A percentile compares a stretch with the other conserved stretches of the same genome.
phyloP scores from a whole-genome alignment of 2,888 invertebrate genomes.

The Willowsia nigromaculata region DNA sequence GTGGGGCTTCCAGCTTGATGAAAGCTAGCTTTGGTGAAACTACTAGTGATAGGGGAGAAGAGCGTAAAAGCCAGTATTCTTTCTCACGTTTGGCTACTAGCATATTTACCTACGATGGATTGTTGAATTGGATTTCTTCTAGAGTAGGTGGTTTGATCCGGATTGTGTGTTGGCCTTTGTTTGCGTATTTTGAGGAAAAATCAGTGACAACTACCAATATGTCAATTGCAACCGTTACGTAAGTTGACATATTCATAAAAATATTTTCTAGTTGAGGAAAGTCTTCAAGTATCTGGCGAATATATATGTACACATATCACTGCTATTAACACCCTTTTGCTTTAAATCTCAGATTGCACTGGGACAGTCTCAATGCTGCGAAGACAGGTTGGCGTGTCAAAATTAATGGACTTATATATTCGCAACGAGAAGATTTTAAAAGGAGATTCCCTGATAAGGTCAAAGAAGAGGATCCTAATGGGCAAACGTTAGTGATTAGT shows the following conservation, averaged over 20 bases:
- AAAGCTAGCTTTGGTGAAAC: constrained; percentile 42
- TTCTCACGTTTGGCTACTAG: background rate
- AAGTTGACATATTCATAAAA: constrained; percentile 7
- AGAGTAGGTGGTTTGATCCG: constrained; percentile 29
- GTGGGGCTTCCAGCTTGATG: constrained; percentile 51
- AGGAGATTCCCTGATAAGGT: constrained; percentile 66
- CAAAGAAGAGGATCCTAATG: constrained; percentile 64
- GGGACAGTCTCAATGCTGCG: constrained; percentile 46
- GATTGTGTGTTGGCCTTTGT: constrained; percentile 34
- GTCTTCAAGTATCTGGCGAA: too few relatives aligned
- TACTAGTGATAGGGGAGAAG: constrained; percentile 38
- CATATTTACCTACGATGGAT: constrained; percentile 21
- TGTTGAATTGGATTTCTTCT: constrained; percentile 43
- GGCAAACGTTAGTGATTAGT: constrained; percentile 53
- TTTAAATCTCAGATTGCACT: constrained; percentile 44
- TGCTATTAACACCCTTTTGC: background rate
- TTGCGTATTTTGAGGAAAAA: background rate
- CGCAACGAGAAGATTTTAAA: constrained; percentile 71
- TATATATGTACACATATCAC: background rate
- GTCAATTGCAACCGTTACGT: constrained; percentile 68
- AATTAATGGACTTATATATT: constrained; percentile 75
- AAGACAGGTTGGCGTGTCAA: constrained; percentile 71
- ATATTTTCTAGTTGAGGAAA: too few relatives aligned
- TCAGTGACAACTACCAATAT: constrained; percentile 18
- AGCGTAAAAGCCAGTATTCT: background rate